phyloP scores from a whole-genome alignment of 2,888 invertebrate species.

The Cryptus viduatorius region DNA sequence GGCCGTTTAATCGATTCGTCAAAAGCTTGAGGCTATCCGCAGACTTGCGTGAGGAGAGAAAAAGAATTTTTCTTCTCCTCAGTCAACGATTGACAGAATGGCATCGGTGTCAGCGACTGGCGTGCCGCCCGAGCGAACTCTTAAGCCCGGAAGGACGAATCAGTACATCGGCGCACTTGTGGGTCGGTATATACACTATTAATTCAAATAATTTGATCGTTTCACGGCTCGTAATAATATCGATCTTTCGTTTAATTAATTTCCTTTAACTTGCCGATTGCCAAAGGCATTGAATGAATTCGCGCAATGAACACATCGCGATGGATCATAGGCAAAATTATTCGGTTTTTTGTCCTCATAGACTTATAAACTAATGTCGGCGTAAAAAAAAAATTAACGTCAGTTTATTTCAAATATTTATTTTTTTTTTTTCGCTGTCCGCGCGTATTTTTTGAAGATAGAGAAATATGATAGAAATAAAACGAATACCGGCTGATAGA shows the following conservation, averaged over 20 bases:
- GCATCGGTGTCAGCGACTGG: conserved; percentile 62
- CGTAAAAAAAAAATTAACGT: not conserved
- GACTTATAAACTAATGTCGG: too few species aligned
- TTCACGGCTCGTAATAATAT: too few species aligned
- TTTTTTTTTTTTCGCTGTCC: too few species aligned
- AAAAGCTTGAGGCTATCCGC: conserved; percentile 6
- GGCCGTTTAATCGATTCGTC: conserved; percentile 9
- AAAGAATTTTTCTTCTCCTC: conserved; percentile 7
- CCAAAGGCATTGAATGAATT: too few species aligned
- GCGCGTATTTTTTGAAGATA: too few species aligned
- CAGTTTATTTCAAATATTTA: not conserved
- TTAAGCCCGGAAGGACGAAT: conserved; percentile 72
- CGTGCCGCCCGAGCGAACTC: conserved; percentile 50
- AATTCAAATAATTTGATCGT: too few species aligned
- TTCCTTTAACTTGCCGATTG: too few species aligned
- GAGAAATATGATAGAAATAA: not conserved
- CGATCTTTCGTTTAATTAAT: too few species aligned
- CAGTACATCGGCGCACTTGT: conserved; percentile 79
- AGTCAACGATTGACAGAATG: conserved; percentile 49
- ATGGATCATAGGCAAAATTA: too few species aligned
- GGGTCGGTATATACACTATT: conserved; percentile 72
- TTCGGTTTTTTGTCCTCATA: too few species aligned
- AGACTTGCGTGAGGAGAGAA: conserved; percentile 5
- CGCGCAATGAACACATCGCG: too few species aligned
- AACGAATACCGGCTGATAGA: not conserved